Evolutionary conservation across 1,140 invertebrate species (phyloP), one percentile per base, ranked within the genome.

Genomic region (Drosophila littoralis): DNA sequence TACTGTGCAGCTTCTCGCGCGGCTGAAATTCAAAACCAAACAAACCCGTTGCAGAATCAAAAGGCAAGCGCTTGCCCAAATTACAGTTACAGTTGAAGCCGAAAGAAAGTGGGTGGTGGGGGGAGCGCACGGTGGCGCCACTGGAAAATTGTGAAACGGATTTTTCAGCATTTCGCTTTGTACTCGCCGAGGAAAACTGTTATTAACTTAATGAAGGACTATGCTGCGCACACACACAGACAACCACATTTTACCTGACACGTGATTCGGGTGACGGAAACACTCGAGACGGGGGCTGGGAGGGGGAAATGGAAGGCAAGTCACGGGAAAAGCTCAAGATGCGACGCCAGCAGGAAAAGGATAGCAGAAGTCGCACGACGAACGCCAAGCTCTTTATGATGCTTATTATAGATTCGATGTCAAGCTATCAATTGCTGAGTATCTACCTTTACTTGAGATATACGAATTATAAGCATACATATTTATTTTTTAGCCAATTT

Each of bases 151-250:
- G 84, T 88, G 55, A 78, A 88, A 73, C 83, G 77, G 81, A 88
- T 89, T 88, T 28, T 86, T 84, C 59, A 68, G 76, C 68, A 88
- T 82, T 88, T 88, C 83, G 79, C 84, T 89, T 89, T 89, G 84
- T 89, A 81, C 84, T 84, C 79, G 43, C 12, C 33, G 35, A 36
- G 65, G 74, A 45, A 89, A 89, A 89, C 84, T 84, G 84, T 89
- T 89, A 89, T 89, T 89, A 89, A 89, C 84, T 89, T 89, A 89
- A 89, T 89, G 84, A 89, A 84, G 85, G 84, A 81, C 22, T 28
- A 85, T 89, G 75, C 70, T 82, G 76, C 58, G 57, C 66, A 54
- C 75, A 61, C 22, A 28, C 22, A 28, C 22, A 28, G 22, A 28
- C 22, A 28, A 28, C 76, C 46, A 48, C 55, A 59, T 67, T 86